Percentiles rank a stretch among this genome's conserved stretches.
These are phyloP conservation scores for Sphaeramia orbicularis DNA, from an alignment of 2,797 vertebrate species.

Conservation along the genomic window DNA sequence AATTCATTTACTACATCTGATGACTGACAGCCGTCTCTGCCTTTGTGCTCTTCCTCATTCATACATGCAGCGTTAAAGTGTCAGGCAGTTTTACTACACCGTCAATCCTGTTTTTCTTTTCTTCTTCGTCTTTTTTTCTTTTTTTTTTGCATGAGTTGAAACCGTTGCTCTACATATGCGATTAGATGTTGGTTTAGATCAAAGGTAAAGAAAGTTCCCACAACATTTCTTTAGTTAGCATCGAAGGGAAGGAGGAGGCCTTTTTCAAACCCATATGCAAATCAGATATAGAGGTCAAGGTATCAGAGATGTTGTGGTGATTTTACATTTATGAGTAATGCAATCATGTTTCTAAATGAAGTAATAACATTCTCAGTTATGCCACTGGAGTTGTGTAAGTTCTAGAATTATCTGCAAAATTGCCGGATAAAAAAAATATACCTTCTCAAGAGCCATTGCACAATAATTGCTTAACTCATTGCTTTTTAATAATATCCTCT, in stretches of 20 bases:
- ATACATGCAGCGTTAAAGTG: constrained; percentile 1
- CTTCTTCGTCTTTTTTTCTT: too few relatives aligned
- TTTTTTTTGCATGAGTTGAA: constrained; percentile 8
- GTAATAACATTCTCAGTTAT: too few relatives aligned
- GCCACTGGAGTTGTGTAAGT: too few relatives aligned
- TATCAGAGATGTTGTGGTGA: too few relatives aligned
- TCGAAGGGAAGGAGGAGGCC: not conserved
- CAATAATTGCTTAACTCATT: too few relatives aligned
- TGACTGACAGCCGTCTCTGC: constrained; percentile 42
- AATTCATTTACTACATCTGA: constrained; percentile 14
- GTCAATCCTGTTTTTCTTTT: too few relatives aligned
- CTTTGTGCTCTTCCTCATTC: constrained; percentile 15
- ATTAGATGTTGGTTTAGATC: constrained; percentile 23
- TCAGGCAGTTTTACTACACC: not conserved
- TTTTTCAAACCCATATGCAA: not conserved
- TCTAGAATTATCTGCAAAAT: too few relatives aligned
- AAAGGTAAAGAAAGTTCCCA: not conserved
- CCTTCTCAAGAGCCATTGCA: too few relatives aligned
- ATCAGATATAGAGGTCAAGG: not conserved
- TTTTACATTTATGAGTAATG: too few relatives aligned
- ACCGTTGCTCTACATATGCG: constrained; percentile 1
- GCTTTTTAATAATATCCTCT: too few relatives aligned
- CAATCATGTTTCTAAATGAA: too few relatives aligned
- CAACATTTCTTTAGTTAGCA: constrained; percentile 4
- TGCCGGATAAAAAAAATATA: too few relatives aligned